Conservation (phyloP, 2,888 invertebrate genomes). For the Diaperis boleti region DNA sequence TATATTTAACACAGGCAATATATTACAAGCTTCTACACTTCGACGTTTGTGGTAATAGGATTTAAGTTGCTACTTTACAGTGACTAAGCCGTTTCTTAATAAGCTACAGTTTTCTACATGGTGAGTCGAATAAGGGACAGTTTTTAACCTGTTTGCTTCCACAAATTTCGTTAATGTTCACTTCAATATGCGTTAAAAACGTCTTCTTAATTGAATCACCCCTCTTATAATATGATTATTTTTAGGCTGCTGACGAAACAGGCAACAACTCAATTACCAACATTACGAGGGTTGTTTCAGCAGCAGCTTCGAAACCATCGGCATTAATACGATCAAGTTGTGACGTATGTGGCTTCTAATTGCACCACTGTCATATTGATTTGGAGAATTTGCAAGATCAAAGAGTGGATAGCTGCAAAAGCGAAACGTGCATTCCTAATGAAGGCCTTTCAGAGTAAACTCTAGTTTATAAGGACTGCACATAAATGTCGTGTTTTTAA, state of each 20-base stretch:
- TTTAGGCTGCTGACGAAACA: background rate
- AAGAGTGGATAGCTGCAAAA: background rate
- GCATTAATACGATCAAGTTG: constrained; percentile 11
- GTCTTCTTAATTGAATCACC: background rate
- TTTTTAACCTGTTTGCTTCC: no score
- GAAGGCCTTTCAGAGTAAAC: no score
- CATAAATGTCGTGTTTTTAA: constrained; percentile 9
- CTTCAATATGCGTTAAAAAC: no score
- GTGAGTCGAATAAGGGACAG: background rate
- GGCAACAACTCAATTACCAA: background rate
- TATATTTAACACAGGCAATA: no score
- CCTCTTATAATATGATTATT: background rate
- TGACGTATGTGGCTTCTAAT: constrained; percentile 20
- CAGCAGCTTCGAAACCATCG: background rate
- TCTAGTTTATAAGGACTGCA: background rate
- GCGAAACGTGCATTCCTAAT: background rate
- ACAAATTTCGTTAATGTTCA: no score
- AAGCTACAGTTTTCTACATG: background rate
- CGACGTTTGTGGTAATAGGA: no score
- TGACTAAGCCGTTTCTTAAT: no score
- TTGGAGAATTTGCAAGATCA: constrained; percentile 13
- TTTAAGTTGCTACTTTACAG: no score
- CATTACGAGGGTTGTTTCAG: background rate
- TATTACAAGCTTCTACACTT: no score
- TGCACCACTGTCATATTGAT: constrained; percentile 8